Percentiles rank a stretch among this genome's conserved stretches.
These are phyloP conservation scores for Euura lappo DNA, from an alignment of 1,140 invertebrate species.

Conservation along the genomic window DNA sequence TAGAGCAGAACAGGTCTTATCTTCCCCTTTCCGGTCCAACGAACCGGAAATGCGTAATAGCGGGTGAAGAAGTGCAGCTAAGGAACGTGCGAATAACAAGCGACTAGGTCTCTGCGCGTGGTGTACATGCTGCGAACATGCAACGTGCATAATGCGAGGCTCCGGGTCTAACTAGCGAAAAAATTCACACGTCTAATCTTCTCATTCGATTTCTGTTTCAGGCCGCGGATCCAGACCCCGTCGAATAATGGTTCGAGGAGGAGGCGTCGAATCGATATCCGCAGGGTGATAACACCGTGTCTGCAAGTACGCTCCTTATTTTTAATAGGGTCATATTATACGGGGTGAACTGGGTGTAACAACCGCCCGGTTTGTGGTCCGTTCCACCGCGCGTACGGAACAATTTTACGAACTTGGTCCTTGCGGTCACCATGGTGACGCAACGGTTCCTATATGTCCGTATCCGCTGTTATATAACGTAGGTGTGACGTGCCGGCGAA, in stretches of 20 bases:
- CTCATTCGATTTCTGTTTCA: too few species aligned
- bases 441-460: too few species aligned
- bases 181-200: too few species aligned
- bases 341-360: neutral
- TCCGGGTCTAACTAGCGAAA: too few species aligned
- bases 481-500: too few species aligned
- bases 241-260: neutral
- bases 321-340: slow-evolving; percentile 3
- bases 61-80: neutral
- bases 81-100: neutral
- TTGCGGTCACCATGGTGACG: neutral
- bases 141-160: too few species aligned
- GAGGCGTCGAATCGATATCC: slow-evolving; percentile 25
- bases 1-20: neutral
- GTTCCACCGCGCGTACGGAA: neutral
- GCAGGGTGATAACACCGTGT: slow-evolving; percentile 23
- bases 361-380: neutral
- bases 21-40: neutral
- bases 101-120: too few species aligned
- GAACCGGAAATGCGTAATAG: slow-evolving; percentile 2
- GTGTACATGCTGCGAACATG: too few species aligned
- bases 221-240: neutral
- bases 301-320: slow-evolving; percentile 8
- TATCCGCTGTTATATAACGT: neutral
- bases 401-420: neutral